Percentiles rank a stretch among this genome's conserved stretches.
These are phyloP conservation scores for Gallinago undulata DNA, from an alignment of 2,113 vertebrate species.

Conservation along the genomic window DNA sequence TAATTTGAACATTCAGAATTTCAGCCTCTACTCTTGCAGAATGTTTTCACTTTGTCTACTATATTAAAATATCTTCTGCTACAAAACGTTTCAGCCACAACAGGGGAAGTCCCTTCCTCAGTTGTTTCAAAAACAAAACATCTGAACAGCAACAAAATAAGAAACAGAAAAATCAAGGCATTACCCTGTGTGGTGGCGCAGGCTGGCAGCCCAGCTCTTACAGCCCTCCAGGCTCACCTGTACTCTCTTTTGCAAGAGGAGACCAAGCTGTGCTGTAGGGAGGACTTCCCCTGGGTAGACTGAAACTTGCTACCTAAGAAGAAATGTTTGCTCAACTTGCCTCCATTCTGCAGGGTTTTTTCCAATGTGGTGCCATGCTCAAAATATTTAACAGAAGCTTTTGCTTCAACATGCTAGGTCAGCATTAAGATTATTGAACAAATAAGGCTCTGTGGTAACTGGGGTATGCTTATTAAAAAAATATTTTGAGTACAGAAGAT, in stretches of 20 bases:
- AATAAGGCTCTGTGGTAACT: neutral
- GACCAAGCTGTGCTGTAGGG: rapidly evolving
- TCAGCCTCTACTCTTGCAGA: neutral
- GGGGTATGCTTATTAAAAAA: neutral
- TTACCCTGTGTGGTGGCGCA: rapidly evolving
- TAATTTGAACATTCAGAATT: neutral
- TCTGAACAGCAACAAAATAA: neutral
- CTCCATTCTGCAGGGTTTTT: neutral
- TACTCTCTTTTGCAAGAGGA: neutral
- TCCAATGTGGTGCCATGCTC: neutral
- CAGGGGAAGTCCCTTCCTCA: neutral
- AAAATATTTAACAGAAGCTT: neutral
- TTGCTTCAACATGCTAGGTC: neutral
- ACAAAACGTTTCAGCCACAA: neutral
- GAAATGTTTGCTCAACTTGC: neutral
- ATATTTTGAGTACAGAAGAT: neutral
- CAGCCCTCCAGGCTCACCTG: neutral
- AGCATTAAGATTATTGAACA: neutral
- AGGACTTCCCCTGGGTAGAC: too few relatives aligned
- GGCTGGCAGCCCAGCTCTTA: neutral
- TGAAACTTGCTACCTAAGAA: neutral
- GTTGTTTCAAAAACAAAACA: neutral
- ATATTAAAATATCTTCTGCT: neutral
- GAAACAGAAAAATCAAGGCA: neutral
- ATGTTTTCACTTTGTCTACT: neutral